phyloP scores from a whole-genome alignment of 2,797 vertebrate species.

The Lophius americanus region DNA sequence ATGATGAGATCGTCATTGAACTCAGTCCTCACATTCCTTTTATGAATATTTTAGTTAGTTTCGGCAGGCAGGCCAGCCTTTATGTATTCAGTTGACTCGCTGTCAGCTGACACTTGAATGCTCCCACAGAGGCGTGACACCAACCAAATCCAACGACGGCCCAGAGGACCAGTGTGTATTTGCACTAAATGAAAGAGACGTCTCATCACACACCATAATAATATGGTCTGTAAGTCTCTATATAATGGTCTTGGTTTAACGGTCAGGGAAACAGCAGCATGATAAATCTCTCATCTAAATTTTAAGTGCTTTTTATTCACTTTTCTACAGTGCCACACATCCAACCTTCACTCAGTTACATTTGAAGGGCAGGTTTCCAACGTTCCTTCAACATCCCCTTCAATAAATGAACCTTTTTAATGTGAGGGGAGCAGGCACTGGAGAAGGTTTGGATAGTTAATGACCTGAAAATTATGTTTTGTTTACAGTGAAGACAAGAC shows the following conservation, averaged over 20 bases:
- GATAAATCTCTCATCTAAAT: conserved; percentile 4
- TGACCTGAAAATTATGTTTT: conserved; percentile 23
- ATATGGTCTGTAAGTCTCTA: conserved; percentile 8
- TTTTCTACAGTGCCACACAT: neutral
- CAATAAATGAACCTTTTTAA: conserved; percentile 20
- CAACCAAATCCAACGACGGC: neutral
- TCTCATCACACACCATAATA: conserved; percentile 10
- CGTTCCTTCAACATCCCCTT: neutral
- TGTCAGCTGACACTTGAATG: neutral
- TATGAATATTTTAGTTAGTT: conserved; percentile 15
- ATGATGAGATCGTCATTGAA: conserved; percentile 22
- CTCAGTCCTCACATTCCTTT: neutral
- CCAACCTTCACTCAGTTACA: conserved; percentile 17
- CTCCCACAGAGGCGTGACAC: conserved; percentile 1
- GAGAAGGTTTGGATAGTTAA: no score
- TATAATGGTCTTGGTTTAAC: conserved; percentile 10
- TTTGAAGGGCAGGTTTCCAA: conserved; percentile 39
- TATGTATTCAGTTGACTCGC: conserved; percentile 4
- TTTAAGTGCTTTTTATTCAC: conserved; percentile 21
- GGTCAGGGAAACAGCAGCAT: conserved; percentile 16
- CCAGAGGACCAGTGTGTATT: conserved; percentile 1
- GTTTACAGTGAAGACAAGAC: conserved; percentile 27
- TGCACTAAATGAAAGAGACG: conserved; percentile 12
- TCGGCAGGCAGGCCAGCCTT: neutral
- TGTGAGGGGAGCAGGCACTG: neutral